These are phyloP conservation scores for Xestoiulus laeticollis DNA, from an alignment of 2,888 invertebrate species.

Conservation along the genomic window DNA sequence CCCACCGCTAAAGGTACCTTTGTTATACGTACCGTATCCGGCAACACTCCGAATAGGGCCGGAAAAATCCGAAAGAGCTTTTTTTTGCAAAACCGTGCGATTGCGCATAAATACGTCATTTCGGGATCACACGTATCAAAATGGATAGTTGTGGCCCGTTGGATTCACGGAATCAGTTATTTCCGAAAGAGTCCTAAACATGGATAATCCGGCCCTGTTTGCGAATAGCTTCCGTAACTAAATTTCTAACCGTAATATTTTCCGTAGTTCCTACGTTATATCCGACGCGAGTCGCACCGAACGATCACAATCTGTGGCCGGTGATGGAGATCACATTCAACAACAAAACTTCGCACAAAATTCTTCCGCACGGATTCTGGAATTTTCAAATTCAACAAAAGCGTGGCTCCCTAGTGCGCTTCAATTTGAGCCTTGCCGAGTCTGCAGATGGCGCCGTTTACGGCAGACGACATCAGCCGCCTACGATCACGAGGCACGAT, in stretches of 20 bases:
- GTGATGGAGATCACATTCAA: constrained; percentile 70
- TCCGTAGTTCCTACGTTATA: constrained; percentile 54
- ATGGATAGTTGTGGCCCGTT: too few relatives aligned
- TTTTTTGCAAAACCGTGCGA: too few relatives aligned
- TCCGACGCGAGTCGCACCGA: constrained; percentile 55
- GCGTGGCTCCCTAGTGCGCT: constrained; percentile 91
- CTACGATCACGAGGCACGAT: constrained; percentile 96
- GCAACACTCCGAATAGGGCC: neutral
- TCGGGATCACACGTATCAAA: too few relatives aligned
- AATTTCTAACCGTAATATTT: neutral
- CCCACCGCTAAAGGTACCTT: constrained; percentile 55
- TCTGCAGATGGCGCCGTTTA: constrained; percentile 95
- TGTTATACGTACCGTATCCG: neutral
- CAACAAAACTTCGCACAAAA: constrained; percentile 85
- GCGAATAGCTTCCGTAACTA: neutral
- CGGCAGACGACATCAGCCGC: constrained; percentile 90
- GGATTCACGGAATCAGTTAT: too few relatives aligned
- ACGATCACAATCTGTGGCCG: constrained; percentile 56
- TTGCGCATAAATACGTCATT: too few relatives aligned
- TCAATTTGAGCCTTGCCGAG: constrained; percentile 91
- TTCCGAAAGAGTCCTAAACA: too few relatives aligned
- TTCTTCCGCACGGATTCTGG: constrained; percentile 95
- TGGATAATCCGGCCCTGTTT: neutral
- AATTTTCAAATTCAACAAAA: constrained; percentile 97
- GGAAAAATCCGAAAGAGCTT: neutral